Conservation (phyloP, 2,113 vertebrate genomes). For the Sinocyclocheilus anshuiensis region DNA sequence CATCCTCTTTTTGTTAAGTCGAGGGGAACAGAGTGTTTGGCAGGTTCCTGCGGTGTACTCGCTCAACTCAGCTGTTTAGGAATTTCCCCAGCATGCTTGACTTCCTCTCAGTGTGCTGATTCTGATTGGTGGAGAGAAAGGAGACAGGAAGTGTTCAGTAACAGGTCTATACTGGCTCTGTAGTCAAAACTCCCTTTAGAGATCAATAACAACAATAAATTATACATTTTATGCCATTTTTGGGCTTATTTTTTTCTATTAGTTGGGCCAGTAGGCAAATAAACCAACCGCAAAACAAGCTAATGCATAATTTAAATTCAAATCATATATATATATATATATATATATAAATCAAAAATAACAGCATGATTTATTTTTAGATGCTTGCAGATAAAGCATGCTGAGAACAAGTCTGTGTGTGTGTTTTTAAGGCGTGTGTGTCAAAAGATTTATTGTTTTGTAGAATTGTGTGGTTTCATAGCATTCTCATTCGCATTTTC, state of each 20-base stretch:
- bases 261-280: not conserved
- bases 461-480: not conserved
- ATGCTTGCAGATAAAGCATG: not conserved
- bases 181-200: conserved; percentile 66
- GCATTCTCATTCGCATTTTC: not conserved
- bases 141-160: conserved; percentile 72
- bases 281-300: not conserved
- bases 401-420: not conserved
- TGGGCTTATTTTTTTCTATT: not conserved
- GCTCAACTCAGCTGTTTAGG: conserved; percentile 77
- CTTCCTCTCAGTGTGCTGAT: conserved; percentile 70
- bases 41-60: conserved; percentile 70
- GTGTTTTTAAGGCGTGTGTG: not conserved
- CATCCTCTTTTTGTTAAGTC: conserved; percentile 62
- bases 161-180: conserved; percentile 67
- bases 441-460: not conserved
- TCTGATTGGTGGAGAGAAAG: conserved; percentile 66
- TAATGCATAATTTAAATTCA: not conserved
- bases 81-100: conserved; percentile 77
- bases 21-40: conserved; percentile 60
- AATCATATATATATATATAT: no score
- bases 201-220: conserved; percentile 49
- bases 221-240: not conserved
- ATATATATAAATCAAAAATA: no score
- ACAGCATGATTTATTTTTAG: not conserved